Conservation (phyloP, 2,113 vertebrate species). For the Apodemus speciosus region DNA sequence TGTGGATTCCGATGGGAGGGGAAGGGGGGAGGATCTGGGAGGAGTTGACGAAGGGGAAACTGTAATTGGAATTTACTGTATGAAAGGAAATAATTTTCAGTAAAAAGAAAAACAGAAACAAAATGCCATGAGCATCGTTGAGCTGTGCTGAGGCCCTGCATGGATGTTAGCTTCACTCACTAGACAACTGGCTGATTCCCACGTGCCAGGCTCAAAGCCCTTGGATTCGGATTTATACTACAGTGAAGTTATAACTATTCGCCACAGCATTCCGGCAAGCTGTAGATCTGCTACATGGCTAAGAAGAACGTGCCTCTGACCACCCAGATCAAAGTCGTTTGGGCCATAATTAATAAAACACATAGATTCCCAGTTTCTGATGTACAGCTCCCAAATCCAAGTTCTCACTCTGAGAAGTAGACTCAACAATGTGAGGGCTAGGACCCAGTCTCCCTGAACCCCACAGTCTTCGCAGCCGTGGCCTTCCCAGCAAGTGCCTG, state of each 20-base stretch:
- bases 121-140: neutral
- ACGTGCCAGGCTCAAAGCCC: neutral
- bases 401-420: neutral
- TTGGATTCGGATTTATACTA: conserved; percentile 20
- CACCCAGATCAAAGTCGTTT: neutral
- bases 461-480: neutral
- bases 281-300: neutral
- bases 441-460: neutral
- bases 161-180: neutral
- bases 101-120: neutral
- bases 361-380: neutral
- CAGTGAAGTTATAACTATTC: neutral
- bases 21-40: too few relatives aligned
- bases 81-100: neutral
- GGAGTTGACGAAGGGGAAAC: neutral
- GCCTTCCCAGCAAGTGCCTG: neutral
- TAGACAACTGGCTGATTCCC: neutral
- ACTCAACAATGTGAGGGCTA: neutral
- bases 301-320: neutral
- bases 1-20: neutral
- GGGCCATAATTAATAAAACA: neutral
- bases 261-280: neutral
- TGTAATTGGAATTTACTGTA: neutral
- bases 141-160: neutral
- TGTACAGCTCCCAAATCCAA: neutral